Percentiles rank a stretch among this genome's conserved stretches.
Evolutionary conservation across 2,888 invertebrate genomes (phyloP).

Genomic region (Aspidiotus rigidus): DNA sequence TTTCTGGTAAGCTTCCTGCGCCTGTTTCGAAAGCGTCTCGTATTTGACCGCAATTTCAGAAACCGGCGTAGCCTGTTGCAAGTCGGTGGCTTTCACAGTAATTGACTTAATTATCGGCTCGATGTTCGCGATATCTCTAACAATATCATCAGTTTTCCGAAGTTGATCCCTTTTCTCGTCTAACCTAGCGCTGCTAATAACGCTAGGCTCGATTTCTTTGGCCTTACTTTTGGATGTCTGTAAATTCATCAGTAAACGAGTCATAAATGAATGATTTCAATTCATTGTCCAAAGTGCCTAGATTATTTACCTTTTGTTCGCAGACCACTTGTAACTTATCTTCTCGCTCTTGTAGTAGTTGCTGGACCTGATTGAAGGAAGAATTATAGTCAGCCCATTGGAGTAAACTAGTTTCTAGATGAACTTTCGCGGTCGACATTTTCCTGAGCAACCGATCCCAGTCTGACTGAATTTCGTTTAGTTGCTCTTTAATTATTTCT

Average conservation of each 20-base stretch:
- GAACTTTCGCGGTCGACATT: conserved; percentile 82
- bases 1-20: conserved; percentile 77
- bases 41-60: conserved; percentile 87
- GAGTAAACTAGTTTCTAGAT: conserved; percentile 76
- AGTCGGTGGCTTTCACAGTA: conserved; percentile 82
- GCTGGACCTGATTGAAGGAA: conserved; percentile 80
- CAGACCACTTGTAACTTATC: conserved; percentile 82
- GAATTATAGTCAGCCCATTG: conserved; percentile 97
- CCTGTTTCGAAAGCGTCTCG: conserved; percentile 78
- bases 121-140: conserved; percentile 92
- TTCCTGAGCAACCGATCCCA: conserved; percentile 88
- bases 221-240: conserved; percentile 57
- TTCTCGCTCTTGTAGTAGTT: conserved; percentile 91
- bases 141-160: conserved; percentile 84
- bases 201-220: conserved; percentile 58
- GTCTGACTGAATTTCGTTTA: conserved; percentile 81
- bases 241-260: too few species aligned
- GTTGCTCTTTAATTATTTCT: conserved; percentile 73
- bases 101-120: conserved; percentile 96
- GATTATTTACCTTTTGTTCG: conserved; percentile 57
- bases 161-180: conserved; percentile 82
- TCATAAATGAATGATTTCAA: too few species aligned
- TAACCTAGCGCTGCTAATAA: conserved; percentile 66
- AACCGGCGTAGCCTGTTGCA: conserved; percentile 82
- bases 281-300: not conserved